Evolutionary conservation across 2,888 invertebrate species (phyloP), one percentile per base, ranked within the genome.

Genomic region (Cheilosia scutellata): DNA sequence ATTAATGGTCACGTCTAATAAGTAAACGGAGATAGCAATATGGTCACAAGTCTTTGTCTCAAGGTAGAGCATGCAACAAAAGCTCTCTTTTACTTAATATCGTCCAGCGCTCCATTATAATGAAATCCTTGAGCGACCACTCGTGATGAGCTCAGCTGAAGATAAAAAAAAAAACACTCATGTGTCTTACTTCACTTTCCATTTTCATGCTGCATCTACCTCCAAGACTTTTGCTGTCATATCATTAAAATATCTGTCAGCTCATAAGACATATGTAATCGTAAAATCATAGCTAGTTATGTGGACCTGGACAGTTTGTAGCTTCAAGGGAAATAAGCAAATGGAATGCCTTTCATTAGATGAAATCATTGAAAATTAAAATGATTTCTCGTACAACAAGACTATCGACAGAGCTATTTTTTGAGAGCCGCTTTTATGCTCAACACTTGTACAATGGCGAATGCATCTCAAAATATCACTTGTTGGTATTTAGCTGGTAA

Each of bases 311-410:
- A 68, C 40, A 44, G 37, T 37, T 37, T 37, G 37, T 37, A 27
- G 47, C 68, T 53, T 20, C 60, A 25, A 74, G 74, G 47, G 9
- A 74, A 37, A 44, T 44, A 27, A 40, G 31, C 62, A 68, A 68
- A 75, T 68, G 31, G 74, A 63, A 53, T 68, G 60, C 44, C 76
- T 60, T 27, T 60, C 53, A 74, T 40, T 25, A 5, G 5, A 25
- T 51, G 1, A 51, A 27, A 11, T 13, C 13, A 16, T n/a, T 11
- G 13, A 9, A 40, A 25, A 20, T 51, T 0, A 20, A 68, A 55
- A 55, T 42, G 51, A 25, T 20, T 49, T 47, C 29, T 29, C 51
- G 31, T 49, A 20, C 58, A 16, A 51, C 40, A 42, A 42, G 2
- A 42, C 11, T 20, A 27, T 71, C 16, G 51, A 57, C 20, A 57